phyloP scores from a whole-genome alignment of 1,140 invertebrate species.

The Zaprionus inermis region DNA sequence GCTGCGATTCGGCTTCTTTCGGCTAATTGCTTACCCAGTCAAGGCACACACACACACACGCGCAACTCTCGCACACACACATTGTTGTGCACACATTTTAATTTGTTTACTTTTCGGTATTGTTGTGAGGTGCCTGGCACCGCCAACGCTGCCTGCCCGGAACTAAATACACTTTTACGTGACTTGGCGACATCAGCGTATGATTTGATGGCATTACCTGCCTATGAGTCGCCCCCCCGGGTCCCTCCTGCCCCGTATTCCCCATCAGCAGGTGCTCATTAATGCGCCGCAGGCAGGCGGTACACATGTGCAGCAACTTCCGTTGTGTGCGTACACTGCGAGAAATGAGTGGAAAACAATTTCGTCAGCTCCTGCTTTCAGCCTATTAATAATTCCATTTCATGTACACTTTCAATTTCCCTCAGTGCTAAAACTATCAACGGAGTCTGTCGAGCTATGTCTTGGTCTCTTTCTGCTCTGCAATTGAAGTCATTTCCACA shows the following conservation, averaged over 20 bases:
- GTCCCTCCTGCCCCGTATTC: neutral
- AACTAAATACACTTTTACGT: conserved; percentile 77
- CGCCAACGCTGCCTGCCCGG: conserved; percentile 15
- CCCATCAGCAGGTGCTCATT: conserved; percentile 36
- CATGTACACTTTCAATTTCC: neutral
- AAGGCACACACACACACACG: conserved; percentile 19
- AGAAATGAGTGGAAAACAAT: neutral
- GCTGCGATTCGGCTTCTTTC: conserved; percentile 20
- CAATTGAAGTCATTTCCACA: conserved; percentile 7
- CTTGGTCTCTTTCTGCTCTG: neutral
- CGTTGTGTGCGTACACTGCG: neutral
- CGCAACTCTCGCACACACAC: conserved; percentile 22
- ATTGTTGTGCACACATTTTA: conserved; percentile 73
- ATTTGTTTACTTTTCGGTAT: conserved; percentile 76
- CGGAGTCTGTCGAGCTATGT: neutral
- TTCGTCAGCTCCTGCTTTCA: neutral
- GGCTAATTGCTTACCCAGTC: conserved; percentile 61
- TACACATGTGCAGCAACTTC: conserved; percentile 24
- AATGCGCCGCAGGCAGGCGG: conserved; percentile 23
- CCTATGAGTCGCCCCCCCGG: neutral
- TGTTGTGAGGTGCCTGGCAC: conserved; percentile 51
- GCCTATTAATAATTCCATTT: neutral
- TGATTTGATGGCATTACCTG: conserved; percentile 47
- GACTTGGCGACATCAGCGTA: conserved; percentile 71
- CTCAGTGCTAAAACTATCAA: neutral